phyloP scores from a whole-genome alignment of 2,113 vertebrate genomes.

The Apaloderma vittatum region DNA sequence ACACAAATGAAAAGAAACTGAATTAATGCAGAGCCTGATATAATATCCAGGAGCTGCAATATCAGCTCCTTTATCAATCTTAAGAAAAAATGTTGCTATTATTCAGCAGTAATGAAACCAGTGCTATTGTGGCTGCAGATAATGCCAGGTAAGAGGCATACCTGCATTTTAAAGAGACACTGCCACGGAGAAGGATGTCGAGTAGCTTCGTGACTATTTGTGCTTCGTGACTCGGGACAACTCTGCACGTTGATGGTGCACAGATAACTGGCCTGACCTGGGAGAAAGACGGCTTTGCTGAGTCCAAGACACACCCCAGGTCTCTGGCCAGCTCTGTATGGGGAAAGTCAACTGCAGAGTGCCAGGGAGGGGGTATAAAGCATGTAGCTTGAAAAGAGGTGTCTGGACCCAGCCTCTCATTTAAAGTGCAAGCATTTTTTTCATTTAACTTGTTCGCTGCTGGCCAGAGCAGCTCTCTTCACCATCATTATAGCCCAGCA shows the following conservation, averaged over 20 bases:
- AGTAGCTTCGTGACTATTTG: background rate
- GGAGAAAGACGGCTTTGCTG: background rate
- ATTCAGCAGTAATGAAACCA: background rate
- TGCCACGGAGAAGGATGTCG: rapidly evolving
- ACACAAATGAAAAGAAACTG: background rate
- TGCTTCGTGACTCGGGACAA: background rate
- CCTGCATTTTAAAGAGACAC: background rate
- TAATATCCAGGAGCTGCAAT: background rate
- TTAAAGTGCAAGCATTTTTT: background rate
- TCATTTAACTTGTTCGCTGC: background rate
- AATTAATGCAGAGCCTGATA: background rate
- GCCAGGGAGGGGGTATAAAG: background rate
- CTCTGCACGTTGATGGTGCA: background rate
- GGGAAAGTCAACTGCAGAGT: background rate
- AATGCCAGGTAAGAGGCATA: background rate
- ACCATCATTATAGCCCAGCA: background rate
- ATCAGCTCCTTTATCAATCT: conserved; percentile 25
- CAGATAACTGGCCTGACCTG: background rate
- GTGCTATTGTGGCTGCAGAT: background rate
- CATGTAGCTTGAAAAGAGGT: background rate
- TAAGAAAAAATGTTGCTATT: background rate
- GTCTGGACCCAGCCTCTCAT: background rate
- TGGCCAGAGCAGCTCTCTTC: background rate
- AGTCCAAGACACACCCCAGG: no score
- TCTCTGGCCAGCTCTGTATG: rapidly evolving